These are phyloP conservation scores for Gymnocypris eckloni DNA, from an alignment of 2,797 vertebrate species.

Conservation along the genomic window DNA sequence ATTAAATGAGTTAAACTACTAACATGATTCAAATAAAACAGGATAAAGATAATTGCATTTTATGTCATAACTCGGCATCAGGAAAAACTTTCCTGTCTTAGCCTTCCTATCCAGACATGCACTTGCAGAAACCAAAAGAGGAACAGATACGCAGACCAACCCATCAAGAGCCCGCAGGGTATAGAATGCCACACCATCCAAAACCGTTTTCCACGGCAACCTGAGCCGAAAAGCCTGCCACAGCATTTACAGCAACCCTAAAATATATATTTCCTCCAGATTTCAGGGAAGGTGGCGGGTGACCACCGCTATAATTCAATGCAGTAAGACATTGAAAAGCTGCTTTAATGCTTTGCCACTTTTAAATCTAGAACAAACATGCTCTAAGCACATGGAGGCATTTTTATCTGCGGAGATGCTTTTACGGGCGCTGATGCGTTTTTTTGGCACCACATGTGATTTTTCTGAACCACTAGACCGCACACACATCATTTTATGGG, in stretches of 20 bases:
- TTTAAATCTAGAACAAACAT: constrained; percentile 31
- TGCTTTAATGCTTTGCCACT: constrained; percentile 15
- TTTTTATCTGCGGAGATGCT: constrained; percentile 26
- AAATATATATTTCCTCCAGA: constrained; percentile 36
- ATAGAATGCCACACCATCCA: constrained; percentile 35
- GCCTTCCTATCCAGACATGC: constrained; percentile 3
- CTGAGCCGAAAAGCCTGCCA: not conserved
- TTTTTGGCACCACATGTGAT: constrained; percentile 20
- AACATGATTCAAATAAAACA: not conserved
- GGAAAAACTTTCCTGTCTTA: not conserved
- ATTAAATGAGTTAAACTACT: not conserved
- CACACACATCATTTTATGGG: constrained; percentile 36
- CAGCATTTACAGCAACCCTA: constrained; percentile 33
- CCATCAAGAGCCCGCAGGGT: constrained; percentile 3
- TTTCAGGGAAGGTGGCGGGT: constrained; percentile 18
- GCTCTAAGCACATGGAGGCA: not conserved
- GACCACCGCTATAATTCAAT: constrained; percentile 28
- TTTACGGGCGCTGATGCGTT: not conserved
- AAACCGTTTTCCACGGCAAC: constrained; percentile 22
- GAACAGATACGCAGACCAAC: constrained; percentile 9
- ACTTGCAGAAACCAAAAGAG: constrained; percentile 6
- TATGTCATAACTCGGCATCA: not conserved
- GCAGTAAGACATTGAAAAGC: not conserved
- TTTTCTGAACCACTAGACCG: constrained; percentile 40
- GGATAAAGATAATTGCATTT: not conserved